Base-by-base conservation (phyloP, 2,113 vertebrate genomes). In the Corythoichthys intestinalis region DNA sequence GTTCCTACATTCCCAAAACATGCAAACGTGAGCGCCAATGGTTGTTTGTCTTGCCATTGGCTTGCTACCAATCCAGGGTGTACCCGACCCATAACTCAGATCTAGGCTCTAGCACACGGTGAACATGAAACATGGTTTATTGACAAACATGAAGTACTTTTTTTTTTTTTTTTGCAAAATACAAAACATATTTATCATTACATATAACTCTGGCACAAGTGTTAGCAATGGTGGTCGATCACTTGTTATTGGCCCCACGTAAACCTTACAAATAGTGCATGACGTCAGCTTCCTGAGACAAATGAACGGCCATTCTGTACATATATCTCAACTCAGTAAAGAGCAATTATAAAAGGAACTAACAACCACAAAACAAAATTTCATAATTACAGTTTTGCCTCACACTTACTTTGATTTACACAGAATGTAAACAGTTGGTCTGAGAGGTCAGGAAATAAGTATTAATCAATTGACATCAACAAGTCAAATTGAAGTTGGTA, bases 251-350 rank as follows among this genome's bases (percentile, higher is more conserved):
- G 56, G 34, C 34, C 56, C 56, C 56, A 6, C 12, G 11, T 13
- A n/a, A 37, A 57, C 56, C 34, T 57, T 37, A 6, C 10, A 57
- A 57, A 57, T 35, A 11, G 12, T 57, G 34, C 56, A 57, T 2
- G 6, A 37, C 2, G 34, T 56, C 12, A 74, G 38, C 37, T 85
- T 71, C 84, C 84, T 84, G 84, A 87, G 84, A 81, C 61, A 79
- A 78, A 80, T 66, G 20, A 73, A 72, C 34, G 44, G 54, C 50
- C 34, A 39, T 66, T 14, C 34, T 58, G 56, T 35, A 58, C 67
- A 69, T 34, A 41, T 54, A 64, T 54, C 4, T 53, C 4, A 58
- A 58, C 28, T 54, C 41, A 20, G 64, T 65, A 58, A 74, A 75
- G 54, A 59, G 70, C 38, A 78, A 77, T 10, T 65, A 38, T 2